phyloP scores from a whole-genome alignment of 1,140 invertebrate genomes.

The Zaprionus inermis region DNA sequence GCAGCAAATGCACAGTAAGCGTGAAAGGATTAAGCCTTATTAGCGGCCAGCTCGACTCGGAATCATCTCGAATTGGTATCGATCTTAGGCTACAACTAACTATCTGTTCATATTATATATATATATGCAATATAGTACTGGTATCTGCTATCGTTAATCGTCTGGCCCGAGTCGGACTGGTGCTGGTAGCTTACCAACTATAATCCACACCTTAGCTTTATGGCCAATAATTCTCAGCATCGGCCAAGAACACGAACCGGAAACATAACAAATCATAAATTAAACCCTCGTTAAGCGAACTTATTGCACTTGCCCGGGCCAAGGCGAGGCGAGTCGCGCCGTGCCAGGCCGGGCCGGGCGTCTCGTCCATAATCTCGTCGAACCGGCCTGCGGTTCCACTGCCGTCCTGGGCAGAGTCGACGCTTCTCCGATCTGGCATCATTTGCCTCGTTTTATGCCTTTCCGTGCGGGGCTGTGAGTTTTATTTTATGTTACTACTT shows the following conservation, averaged over 20 bases:
- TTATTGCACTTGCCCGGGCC: slow-evolving; percentile 77
- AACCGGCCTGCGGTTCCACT: slow-evolving; percentile 21
- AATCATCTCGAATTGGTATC: background rate
- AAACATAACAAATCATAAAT: slow-evolving; percentile 84
- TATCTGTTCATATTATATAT: slow-evolving; percentile 11
- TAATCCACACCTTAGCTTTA: slow-evolving; percentile 81
- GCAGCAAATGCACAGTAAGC: slow-evolving; percentile 70
- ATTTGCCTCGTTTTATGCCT: slow-evolving; percentile 77
- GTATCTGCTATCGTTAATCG: slow-evolving; percentile 21
- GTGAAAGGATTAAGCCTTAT: slow-evolving; percentile 81
- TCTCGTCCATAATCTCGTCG: slow-evolving; percentile 59
- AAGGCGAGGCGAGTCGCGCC: no score
- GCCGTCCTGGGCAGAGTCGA: slow-evolving; percentile 18
- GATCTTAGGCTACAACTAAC: background rate
- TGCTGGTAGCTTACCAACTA: slow-evolving; percentile 54
- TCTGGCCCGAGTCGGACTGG: slow-evolving; percentile 25
- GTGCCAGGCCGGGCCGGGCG: slow-evolving; percentile 22
- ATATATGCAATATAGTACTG: background rate
- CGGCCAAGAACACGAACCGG: slow-evolving; percentile 78
- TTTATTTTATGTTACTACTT: slow-evolving; percentile 83
- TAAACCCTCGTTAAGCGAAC: slow-evolving; percentile 84
- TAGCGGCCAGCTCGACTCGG: slow-evolving; percentile 37
- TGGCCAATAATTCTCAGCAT: slow-evolving; percentile 75
- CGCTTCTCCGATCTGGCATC: slow-evolving; percentile 45
- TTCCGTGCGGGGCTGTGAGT: slow-evolving; percentile 77